These are phyloP conservation scores for Platycheirus albimanus DNA, from an alignment of 2,888 invertebrate genomes.

Conservation along the genomic window DNA sequence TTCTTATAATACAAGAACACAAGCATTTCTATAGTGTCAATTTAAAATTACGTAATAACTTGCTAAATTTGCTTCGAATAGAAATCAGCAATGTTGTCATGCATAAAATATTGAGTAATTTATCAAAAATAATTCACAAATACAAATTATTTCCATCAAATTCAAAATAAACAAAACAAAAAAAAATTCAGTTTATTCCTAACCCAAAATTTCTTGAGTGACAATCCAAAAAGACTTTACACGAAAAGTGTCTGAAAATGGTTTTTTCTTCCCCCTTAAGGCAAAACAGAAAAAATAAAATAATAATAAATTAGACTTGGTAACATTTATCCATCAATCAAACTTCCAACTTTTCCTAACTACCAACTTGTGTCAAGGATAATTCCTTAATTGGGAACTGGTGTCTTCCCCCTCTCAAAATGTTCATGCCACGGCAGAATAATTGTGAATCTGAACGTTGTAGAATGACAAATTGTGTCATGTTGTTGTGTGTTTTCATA, in stretches of 20 bases:
- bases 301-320: background rate
- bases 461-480: background rate
- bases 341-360: slow-evolving; percentile 32
- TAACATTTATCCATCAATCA: slow-evolving; percentile 25
- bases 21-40: no score
- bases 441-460: background rate
- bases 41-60: no score
- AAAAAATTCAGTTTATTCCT: background rate
- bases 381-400: slow-evolving; percentile 9
- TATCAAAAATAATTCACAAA: no score
- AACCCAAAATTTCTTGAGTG: background rate
- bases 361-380: slow-evolving; percentile 12
- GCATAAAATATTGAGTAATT: no score
- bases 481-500: background rate
- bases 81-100: no score
- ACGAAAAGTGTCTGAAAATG: background rate
- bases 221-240: background rate
- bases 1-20: no score
- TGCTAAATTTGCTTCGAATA: no score
- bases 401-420: slow-evolving; percentile 3
- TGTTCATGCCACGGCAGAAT: background rate
- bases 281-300: background rate
- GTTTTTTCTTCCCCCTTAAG: background rate
- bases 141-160: no score
- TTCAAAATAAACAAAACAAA: no score